Evolutionary conservation across 2,888 invertebrate species (phyloP), one percentile per base, ranked within the genome.

Genomic region (Parnassius glacialis): DNA sequence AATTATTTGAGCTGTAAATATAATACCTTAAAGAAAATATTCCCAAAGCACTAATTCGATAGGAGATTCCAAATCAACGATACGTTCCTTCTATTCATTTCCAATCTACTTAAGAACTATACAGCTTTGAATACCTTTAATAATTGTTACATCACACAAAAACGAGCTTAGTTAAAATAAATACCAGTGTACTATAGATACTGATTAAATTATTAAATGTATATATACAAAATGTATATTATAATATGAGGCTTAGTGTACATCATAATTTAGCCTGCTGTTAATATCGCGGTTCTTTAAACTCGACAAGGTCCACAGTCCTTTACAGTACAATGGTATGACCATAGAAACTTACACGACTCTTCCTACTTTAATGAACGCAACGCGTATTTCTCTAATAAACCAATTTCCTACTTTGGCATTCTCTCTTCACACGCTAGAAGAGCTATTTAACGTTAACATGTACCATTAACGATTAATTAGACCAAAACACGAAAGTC

Each of bases 1-100:
- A 75, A 72, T 70, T 68, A 70, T 64, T 65, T 79, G 77, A 79
- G 79, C 78, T 73, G 73, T 71, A 68, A 64, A 64, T 62, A 65
- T 65, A 45, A 64, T 67, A 65, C 64, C 65, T 59, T 65, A 65
- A 59, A 59, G 45, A 53, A 56, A 62, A 64, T n/a, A 20, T 56
- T 56, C 55, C 65, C 58, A 65, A 62, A 59, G 48, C 61, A 52
- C 67, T 65, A 67, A 59, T 52, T 56, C 67, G 60, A 54, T 59
- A 56, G 45, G 59, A 62, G 65, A 63, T 63, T 63, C 63, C 59
- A 48, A 52, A 47, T 34, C n/a, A 54, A 54, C 53, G 51, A 59
- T 61, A 55, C 43, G 13, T 62, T 51, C 59, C 45, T 44, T 57
- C 55, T 47, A 59, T 45, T 50, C 34, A 45, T 48, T 45, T 42